Evolutionary conservation across 1,140 invertebrate species (phyloP), one percentile per base, ranked within the genome.

Genomic region (Teleopsis dalmanni): DNA sequence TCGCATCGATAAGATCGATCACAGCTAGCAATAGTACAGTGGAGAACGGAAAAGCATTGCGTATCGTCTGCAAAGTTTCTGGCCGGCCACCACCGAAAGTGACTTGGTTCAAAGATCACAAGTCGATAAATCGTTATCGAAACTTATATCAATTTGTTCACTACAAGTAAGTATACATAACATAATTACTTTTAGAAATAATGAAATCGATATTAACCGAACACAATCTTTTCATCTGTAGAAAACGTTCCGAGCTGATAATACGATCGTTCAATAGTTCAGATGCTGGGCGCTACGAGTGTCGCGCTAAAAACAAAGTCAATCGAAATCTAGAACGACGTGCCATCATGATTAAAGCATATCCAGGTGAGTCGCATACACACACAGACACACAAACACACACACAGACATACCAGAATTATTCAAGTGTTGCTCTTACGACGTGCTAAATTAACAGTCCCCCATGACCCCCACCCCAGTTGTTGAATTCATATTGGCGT

Each of bases 191-290:
- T n/a, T n/a, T n/a, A n/a, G n/a, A n/a, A n/a, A n/a, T n/a, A n/a
- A n/a, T n/a, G n/a, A n/a, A n/a, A n/a, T n/a, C n/a, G n/a, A n/a
- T n/a, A n/a, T n/a, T n/a, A n/a, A n/a, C n/a, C n/a, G n/a, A n/a
- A n/a, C n/a, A 16, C n/a, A 14, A 18, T 9, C 3, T 16, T 10
- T 57, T 74, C 75, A n/a, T n/a, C n/a, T n/a, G 45, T 72, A 87
- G 85, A 73, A 81, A 81, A 76, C 79, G 82, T 77, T 85, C 84
- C 73, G 80, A 82, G 73, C 76, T 87, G 71, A 80, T 84, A 58
- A 85, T 87, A 73, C 78, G 77, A 53, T 80, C 80, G 56, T 81
- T 82, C 54, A 76, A 77, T 58, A 74, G 74, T 51, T 78, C 82
- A 66, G 84, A 87, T 74, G 78, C 78, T 47, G 85, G 84, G 57